Evolutionary conservation across 1,140 invertebrate genomes (phyloP).

Genomic region (Megathymus violae): DNA sequence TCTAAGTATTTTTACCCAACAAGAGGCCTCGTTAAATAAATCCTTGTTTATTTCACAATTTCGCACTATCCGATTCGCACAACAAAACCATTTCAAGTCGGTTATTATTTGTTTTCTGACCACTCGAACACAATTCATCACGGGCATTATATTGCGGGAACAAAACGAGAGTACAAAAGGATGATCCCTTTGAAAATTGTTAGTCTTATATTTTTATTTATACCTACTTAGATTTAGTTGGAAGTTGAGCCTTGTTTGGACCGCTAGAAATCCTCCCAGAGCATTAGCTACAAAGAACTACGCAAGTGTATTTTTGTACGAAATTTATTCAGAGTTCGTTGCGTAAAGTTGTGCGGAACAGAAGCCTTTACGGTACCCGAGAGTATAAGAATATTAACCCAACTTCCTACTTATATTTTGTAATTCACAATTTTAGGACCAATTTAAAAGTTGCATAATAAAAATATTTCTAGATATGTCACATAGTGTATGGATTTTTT

Average conservation of each 20-base stretch:
- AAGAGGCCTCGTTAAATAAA: background rate
- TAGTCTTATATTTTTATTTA: slow-evolving; percentile 71
- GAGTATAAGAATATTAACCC: no score
- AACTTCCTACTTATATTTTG: no score
- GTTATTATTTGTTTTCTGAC: slow-evolving; percentile 49
- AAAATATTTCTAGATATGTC: no score
- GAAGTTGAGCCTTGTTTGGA: slow-evolving; percentile 65
- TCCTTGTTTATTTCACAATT: background rate
- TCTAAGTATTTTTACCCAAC: no score
- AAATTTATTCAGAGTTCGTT: background rate
- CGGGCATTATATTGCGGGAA: slow-evolving; percentile 46
- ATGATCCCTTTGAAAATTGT: slow-evolving; percentile 69
- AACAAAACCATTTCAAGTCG: slow-evolving; percentile 24
- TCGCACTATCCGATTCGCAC: background rate
- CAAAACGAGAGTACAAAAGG: slow-evolving; percentile 60
- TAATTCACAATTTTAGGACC: no score
- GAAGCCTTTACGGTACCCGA: background rate
- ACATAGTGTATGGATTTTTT: no score
- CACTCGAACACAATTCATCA: slow-evolving; percentile 52
- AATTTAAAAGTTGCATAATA: no score
- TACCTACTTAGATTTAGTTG: slow-evolving; percentile 60
- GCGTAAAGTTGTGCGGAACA: background rate
- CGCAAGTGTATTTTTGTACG: background rate
- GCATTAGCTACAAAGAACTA: slow-evolving; percentile 26
- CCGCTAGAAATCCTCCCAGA: slow-evolving; percentile 33